Base-by-base conservation (phyloP, 1,140 invertebrate genomes). In the Anastrepha obliqua region DNA sequence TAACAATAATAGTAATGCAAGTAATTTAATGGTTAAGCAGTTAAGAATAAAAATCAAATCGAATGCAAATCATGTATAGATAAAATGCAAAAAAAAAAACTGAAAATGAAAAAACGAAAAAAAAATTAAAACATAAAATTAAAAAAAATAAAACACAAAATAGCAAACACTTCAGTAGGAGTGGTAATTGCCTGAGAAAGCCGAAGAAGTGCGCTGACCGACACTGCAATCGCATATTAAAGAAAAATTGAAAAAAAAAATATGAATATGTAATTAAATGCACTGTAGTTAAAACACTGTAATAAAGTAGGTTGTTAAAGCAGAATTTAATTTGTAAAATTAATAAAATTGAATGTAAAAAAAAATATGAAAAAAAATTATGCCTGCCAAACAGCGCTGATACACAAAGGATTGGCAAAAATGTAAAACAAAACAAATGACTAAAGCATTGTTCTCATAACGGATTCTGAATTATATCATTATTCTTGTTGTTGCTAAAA, bases 41-140 rank as follows among this genome's bases (percentile, higher is more conserved):
- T 85, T 91, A 89, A 90, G 89, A 89, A 88, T 91, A 89, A 90
- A 91, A 88, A 88, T 91, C 87, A 90, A 90, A 90, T 89, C 89
- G 90, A 88, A 90, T 90, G 59, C 90, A 90, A 89, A 89, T 90
- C 85, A 89, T 90, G 90, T 90, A 90, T 88, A 90, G 90, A 89
- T 90, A 86, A 88, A 87, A 47, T 55, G 65, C 15, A 65, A 81
- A 86, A 88, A 78, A 13, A 13, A 88, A 86, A 86, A 60, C 42
- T 85, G 51, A 78, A 47, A 88, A 42, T 55, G 58, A 55, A 78
- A 15, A 47, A 2, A 5, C 29, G 29, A 29, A 29, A 29, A 29
- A 29, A 88, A 86, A 86, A 7, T 85, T 64, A 3, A 87, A 81
- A 51, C 78, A 60, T 85, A 64, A 78, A 47, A 88, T 58, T 55